A percentile compares a stretch with the other conserved stretches of the same genome.
Conservation (phyloP, 1,140 invertebrate genomes). For the Leptinotarsa defecta region DNA sequence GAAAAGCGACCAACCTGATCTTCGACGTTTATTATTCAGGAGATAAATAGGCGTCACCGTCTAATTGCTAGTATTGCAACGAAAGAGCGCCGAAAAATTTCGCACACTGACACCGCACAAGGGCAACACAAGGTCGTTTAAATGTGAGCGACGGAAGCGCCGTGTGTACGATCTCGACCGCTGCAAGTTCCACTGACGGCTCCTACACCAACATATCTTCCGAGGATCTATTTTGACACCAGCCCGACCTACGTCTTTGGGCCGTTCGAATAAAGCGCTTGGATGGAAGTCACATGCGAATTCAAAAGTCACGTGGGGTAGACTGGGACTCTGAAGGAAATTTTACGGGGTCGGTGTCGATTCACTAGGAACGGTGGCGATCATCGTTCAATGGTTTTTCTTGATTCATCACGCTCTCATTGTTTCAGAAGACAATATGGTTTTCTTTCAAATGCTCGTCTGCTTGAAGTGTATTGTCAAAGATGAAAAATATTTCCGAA, state of each 20-base stretch:
- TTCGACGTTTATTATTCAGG: constrained; percentile 6
- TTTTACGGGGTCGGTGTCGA: background rate
- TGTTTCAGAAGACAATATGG: too few species aligned
- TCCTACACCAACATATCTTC: constrained; percentile 23
- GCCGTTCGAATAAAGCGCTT: background rate
- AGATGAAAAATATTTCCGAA: too few species aligned
- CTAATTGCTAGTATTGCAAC: background rate
- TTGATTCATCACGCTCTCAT: too few species aligned
- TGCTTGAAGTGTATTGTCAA: too few species aligned
- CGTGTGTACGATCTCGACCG: constrained; percentile 9
- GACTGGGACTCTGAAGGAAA: background rate
- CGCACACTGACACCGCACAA: constrained; percentile 45
- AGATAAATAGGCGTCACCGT: background rate
- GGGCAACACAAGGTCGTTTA: constrained; percentile 46
- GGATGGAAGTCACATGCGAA: background rate
- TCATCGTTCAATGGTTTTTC: too few species aligned
- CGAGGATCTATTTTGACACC: constrained; percentile 28
- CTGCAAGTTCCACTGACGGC: constrained; percentile 18
- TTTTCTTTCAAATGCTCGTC: too few species aligned
- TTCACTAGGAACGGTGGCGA: background rate
- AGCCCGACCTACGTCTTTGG: constrained; percentile 12
- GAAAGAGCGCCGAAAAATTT: constrained; percentile 29
- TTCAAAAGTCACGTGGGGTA: background rate
- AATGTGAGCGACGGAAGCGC: constrained; percentile 16
- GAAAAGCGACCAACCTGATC: background rate